Percentiles rank a stretch among this genome's conserved stretches.
phyloP scores from a whole-genome alignment of 2,888 invertebrate genomes.

The Vanessa cardui region DNA sequence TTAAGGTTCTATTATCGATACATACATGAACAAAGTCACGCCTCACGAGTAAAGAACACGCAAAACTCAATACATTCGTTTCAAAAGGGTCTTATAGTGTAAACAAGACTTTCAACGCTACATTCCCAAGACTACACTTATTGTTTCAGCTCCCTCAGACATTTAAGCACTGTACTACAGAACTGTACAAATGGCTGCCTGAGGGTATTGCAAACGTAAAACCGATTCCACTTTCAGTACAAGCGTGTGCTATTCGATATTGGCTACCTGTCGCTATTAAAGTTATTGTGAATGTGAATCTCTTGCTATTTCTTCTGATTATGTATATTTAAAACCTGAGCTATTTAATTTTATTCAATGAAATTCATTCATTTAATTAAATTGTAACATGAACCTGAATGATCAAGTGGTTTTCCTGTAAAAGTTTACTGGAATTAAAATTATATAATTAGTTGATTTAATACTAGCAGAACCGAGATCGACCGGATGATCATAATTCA shows the following conservation, averaged over 20 bases:
- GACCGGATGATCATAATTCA: no score
- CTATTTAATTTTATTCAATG: no score
- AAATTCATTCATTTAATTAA: no score
- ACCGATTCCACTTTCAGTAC: slow-evolving; percentile 8
- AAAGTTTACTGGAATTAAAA: no score
- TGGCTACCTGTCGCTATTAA: slow-evolving; percentile 7
- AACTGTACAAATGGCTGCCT: slow-evolving; percentile 15
- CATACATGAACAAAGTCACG: background rate
- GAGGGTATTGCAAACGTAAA: slow-evolving; percentile 9
- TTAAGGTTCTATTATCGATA: no score
- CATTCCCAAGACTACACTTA: slow-evolving; percentile 13
- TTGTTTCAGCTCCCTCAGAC: slow-evolving; percentile 18
- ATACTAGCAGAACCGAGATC: no score
- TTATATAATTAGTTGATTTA: no score
- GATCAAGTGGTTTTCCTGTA: no score
- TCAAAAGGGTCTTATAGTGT: slow-evolving; percentile 6
- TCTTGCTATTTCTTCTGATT: background rate
- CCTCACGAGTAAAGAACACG: background rate
- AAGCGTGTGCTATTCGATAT: background rate
- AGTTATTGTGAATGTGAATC: background rate
- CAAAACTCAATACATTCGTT: background rate
- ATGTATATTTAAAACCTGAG: no score
- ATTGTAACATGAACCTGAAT: no score
- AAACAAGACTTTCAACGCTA: slow-evolving; percentile 14
- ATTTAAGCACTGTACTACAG: slow-evolving; percentile 13